Evolutionary conservation across 2,888 invertebrate genomes (phyloP).

Genomic region (Athalia rosae): DNA sequence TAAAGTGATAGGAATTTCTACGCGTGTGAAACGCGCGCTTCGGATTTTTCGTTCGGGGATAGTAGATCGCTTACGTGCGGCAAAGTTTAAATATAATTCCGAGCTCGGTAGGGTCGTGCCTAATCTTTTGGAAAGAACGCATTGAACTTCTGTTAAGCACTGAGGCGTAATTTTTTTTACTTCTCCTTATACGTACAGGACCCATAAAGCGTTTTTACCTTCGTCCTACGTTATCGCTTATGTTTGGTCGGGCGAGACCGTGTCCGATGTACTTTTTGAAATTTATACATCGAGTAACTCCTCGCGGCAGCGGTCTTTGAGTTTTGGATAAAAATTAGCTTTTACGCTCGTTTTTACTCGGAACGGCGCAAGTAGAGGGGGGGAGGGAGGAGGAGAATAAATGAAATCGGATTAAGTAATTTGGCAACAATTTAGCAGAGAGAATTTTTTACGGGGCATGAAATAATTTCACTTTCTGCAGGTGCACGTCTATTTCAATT

Average conservation of each 20-base stretch:
- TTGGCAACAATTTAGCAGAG: not conserved
- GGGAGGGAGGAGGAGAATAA: not conserved
- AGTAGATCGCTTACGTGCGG: conserved; percentile 27
- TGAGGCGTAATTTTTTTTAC: conserved; percentile 26
- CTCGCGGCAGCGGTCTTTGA: not conserved
- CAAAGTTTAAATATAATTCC: conserved; percentile 39
- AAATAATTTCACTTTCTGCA: not conserved
- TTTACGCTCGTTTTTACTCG: too few relatives aligned
- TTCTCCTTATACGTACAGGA: not conserved
- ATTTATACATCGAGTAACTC: not conserved
- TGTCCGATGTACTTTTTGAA: conserved; percentile 17
- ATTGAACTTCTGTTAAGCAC: conserved; percentile 42
- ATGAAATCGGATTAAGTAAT: not conserved
- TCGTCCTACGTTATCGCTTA: not conserved
- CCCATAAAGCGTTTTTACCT: conserved; percentile 1
- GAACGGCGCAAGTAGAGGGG: too few relatives aligned
- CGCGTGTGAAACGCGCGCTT: conserved; percentile 11
- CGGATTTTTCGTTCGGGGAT: conserved; percentile 7
- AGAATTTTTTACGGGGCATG: conserved; percentile 1
- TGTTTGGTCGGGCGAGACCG: not conserved
- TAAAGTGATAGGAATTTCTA: not conserved
- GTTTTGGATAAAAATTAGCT: too few relatives aligned
- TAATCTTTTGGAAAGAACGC: conserved; percentile 41
- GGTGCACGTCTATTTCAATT: not conserved
- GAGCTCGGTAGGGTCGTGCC: conserved; percentile 19